Evolutionary conservation across 1,140 invertebrate species (phyloP).

Genomic region (Portunus trituberculatus): DNA sequence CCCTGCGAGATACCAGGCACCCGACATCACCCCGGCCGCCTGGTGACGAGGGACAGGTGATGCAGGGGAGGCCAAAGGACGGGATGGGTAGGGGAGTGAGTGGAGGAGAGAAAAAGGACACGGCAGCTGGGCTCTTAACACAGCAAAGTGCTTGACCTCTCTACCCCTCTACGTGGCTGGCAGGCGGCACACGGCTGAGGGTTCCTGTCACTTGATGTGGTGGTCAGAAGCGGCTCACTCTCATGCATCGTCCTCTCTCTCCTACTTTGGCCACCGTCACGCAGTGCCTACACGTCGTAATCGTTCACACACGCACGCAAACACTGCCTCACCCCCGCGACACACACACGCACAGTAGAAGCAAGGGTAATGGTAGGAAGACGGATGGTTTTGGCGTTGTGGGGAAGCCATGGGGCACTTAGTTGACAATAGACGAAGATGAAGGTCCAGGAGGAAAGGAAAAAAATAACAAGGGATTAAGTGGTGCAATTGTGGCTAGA

Average conservation of each 20-base stretch:
- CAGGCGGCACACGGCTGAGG: background rate
- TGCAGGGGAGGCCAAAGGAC: background rate
- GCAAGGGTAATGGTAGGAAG: background rate
- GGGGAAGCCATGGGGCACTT: background rate
- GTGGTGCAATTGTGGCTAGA: background rate
- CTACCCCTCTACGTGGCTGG: background rate
- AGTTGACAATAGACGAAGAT: background rate
- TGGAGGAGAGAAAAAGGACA: background rate
- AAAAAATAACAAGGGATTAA: background rate
- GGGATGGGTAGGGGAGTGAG: background rate
- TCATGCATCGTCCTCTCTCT: background rate
- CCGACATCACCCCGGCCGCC: background rate
- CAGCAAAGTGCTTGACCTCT: conserved; percentile 16
- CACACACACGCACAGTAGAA: background rate
- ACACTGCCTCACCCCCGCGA: background rate
- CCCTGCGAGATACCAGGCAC: background rate
- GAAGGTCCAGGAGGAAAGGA: background rate
- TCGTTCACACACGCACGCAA: background rate
- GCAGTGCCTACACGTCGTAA: background rate
- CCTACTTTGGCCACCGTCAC: background rate
- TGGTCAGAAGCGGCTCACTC: background rate
- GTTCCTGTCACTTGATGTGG: background rate
- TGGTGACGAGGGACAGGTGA: conserved; percentile 26
- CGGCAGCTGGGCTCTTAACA: background rate
- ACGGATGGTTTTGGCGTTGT: background rate